Evolutionary conservation across 2,888 invertebrate genomes (phyloP).

Genomic region (Colletes collaris): DNA sequence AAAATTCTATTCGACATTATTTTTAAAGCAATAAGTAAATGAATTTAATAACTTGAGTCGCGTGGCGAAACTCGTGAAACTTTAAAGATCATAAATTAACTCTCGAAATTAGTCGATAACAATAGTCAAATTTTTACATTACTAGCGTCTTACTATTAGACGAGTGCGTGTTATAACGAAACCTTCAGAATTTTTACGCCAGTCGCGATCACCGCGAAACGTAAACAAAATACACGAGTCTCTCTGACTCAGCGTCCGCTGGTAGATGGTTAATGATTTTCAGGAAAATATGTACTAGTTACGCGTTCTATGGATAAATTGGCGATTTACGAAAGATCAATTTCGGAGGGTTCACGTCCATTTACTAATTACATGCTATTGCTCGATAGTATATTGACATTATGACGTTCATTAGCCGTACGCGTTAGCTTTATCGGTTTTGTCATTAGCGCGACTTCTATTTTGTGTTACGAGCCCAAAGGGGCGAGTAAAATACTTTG

Average conservation of each 20-base stretch:
- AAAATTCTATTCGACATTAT: not conserved
- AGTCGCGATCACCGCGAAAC: too few species aligned
- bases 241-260: too few species aligned
- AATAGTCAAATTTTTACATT: too few species aligned
- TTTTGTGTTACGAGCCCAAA: constrained; percentile 24
- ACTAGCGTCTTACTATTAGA: too few species aligned
- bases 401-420: constrained; percentile 52
- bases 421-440: constrained; percentile 43
- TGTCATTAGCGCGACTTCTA: constrained; percentile 51
- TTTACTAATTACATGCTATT: constrained; percentile 53
- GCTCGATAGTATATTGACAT: constrained; percentile 45
- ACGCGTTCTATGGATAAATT: not conserved
- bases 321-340: constrained; percentile 42
- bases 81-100: not conserved
- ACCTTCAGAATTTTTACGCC: too few species aligned
- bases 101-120: too few species aligned
- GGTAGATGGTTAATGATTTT: constrained; percentile 16
- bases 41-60: not conserved
- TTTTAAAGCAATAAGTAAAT: not conserved
- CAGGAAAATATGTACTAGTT: not conserved
- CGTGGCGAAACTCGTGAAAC: not conserved
- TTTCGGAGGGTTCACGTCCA: constrained; percentile 26
- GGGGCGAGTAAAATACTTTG: constrained; percentile 38
- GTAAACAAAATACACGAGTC: too few species aligned
- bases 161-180: too few species aligned